Conservation (phyloP, 1,140 invertebrate species). For the Lithobius niger region DNA sequence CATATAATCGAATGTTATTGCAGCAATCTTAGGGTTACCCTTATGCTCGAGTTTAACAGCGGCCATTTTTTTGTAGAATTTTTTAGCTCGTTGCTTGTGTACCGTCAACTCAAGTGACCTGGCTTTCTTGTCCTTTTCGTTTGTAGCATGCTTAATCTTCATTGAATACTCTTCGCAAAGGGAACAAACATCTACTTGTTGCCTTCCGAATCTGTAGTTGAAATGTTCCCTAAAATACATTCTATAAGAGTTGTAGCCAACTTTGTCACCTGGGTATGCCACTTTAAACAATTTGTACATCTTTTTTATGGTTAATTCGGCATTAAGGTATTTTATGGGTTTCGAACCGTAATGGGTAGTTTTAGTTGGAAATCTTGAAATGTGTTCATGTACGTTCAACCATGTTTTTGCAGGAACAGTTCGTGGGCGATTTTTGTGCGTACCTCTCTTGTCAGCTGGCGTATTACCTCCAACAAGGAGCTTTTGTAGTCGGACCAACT, state of each 20-base stretch:
- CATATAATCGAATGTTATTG: slow-evolving; percentile 18
- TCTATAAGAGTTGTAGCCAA: slow-evolving; percentile 14
- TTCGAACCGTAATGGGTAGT: neutral
- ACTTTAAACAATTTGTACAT: neutral
- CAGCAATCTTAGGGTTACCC: neutral
- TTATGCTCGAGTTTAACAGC: neutral
- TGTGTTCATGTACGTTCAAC: neutral
- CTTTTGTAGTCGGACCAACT: neutral
- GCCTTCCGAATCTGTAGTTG: slow-evolving; percentile 18
- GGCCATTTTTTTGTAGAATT: neutral
- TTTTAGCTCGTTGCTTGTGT: neutral
- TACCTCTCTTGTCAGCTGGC: neutral
- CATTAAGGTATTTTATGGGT: neutral
- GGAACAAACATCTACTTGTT: slow-evolving; percentile 16
- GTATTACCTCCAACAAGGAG: neutral
- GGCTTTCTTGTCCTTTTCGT: neutral
- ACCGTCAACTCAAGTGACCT: neutral
- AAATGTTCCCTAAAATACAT: slow-evolving; percentile 19
- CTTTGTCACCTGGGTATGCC: neutral
- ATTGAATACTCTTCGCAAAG: slow-evolving; percentile 13
- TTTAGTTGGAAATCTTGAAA: neutral
- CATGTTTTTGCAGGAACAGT: neutral
- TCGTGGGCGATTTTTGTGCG: neutral
- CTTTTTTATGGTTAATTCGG: neutral
- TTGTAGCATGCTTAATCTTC: slow-evolving; percentile 3